Evolutionary conservation across 2,113 vertebrate genomes (phyloP).

Genomic region (Nesoenas mayeri): DNA sequence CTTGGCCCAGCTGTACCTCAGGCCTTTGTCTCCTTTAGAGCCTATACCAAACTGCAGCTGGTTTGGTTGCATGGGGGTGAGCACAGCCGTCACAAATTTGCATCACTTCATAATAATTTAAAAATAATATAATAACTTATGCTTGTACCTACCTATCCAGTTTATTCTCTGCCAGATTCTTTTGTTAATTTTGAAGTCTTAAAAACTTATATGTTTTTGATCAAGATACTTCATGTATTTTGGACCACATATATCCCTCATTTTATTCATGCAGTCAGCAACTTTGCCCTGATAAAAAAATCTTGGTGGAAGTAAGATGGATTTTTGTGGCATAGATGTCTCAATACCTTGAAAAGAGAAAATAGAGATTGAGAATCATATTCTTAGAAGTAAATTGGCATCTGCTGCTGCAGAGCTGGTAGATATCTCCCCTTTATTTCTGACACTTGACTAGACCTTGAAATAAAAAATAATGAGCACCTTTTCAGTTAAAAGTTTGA

Average conservation of each 20-base stretch:
- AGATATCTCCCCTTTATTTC: conserved; percentile 16
- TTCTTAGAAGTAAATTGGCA: conserved; percentile 50
- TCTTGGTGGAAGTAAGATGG: conserved; percentile 13
- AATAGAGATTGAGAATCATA: conserved; percentile 38
- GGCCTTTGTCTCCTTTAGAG: no score
- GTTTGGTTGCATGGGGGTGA: no score
- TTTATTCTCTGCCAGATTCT: background rate
- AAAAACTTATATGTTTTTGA: background rate
- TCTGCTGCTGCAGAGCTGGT: conserved; percentile 30
- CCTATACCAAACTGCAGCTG: no score
- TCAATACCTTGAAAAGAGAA: conserved; percentile 35
- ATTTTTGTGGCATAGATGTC: conserved; percentile 22
- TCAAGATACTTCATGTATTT: background rate
- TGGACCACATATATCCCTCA: background rate
- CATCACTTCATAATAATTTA: background rate
- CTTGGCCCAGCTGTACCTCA: no score
- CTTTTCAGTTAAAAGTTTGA: conserved; percentile 44
- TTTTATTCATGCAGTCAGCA: background rate
- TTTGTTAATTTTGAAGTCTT: background rate
- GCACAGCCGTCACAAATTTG: background rate
- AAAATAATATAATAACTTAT: background rate
- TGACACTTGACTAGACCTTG: conserved; percentile 46
- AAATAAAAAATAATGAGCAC: conserved; percentile 66
- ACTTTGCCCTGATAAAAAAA: background rate
- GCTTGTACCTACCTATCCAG: background rate